Evolutionary conservation across 2,888 invertebrate genomes (phyloP).

Genomic region (Sphecodes monilicornis): DNA sequence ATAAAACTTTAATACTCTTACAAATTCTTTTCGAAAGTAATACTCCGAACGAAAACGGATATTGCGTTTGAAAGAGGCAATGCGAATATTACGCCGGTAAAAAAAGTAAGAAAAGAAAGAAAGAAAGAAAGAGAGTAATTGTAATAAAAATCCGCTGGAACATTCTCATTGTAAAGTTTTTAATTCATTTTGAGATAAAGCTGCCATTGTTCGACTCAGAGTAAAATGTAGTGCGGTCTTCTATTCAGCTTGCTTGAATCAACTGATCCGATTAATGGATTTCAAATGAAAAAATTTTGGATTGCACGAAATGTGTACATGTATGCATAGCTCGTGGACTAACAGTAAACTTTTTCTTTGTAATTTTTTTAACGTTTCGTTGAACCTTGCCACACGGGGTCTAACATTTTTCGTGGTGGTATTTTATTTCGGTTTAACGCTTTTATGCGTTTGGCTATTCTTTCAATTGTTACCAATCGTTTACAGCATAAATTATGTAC

Average conservation of each 20-base stretch:
- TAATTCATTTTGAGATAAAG: background rate
- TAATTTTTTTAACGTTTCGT: background rate
- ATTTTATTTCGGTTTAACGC: no score
- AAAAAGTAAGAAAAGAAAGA: background rate
- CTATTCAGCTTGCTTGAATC: background rate
- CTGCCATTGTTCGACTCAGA: background rate
- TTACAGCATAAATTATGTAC: background rate
- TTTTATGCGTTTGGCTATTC: no score
- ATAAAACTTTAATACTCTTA: constrained; percentile 8
- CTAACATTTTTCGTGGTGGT: background rate
- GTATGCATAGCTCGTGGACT: background rate
- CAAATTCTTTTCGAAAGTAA: constrained; percentile 3
- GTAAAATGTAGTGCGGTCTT: background rate
- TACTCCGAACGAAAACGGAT: background rate
- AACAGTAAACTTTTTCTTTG: background rate
- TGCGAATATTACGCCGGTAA: background rate
- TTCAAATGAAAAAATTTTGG: background rate
- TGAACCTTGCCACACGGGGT: background rate
- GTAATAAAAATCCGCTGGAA: background rate
- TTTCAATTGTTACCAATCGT: background rate
- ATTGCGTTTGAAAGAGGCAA: background rate
- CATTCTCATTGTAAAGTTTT: background rate
- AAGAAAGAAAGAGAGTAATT: background rate
- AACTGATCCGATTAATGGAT: constrained; percentile 8
- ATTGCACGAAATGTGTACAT: background rate